phyloP scores from a whole-genome alignment of 2,797 vertebrate genomes.

The Protosalanx chinensis region DNA sequence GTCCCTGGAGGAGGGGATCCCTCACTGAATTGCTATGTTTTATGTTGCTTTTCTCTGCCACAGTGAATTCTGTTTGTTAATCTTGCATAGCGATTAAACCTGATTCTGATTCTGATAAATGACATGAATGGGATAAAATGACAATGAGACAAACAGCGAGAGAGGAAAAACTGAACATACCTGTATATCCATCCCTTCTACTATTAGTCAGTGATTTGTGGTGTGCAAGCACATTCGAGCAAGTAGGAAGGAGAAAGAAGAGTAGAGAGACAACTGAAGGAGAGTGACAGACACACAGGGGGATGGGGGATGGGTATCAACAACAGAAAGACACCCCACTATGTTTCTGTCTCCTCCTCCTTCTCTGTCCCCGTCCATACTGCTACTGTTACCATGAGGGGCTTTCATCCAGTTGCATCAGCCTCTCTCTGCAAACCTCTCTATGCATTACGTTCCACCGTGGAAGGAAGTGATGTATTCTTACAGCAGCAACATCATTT shows the following conservation, averaged over 20 bases:
- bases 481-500: neutral
- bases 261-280: neutral
- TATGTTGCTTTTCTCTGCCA: no score
- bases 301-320: neutral
- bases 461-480: neutral
- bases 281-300: neutral
- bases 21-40: no score
- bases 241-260: neutral
- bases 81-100: no score
- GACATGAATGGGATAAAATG: no score
- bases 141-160: no score
- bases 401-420: constrained; percentile 13
- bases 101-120: no score
- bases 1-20: no score
- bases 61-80: no score
- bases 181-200: no score
- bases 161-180: no score
- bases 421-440: neutral
- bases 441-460: constrained; percentile 1
- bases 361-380: neutral
- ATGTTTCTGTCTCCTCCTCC: neutral
- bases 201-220: no score
- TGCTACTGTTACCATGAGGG: constrained; percentile 7
- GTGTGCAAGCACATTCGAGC: neutral
- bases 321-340: no score